Evolutionary conservation across 2,888 invertebrate species (phyloP).

Genomic region (Pycnomerus fuliginosus): DNA sequence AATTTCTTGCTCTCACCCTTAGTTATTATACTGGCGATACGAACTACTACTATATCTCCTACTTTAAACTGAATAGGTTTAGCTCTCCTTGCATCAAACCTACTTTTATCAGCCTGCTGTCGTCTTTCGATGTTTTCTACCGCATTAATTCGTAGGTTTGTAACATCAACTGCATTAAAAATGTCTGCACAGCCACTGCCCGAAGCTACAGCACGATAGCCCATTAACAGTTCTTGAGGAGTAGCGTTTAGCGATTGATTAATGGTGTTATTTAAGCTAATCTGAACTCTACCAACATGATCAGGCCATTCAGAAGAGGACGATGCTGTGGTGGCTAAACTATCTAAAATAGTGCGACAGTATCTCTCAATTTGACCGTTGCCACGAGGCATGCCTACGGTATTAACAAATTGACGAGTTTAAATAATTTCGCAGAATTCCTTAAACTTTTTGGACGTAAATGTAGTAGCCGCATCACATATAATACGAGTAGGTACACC

Average conservation of each 20-base stretch:
- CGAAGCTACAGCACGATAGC: conserved; percentile 3
- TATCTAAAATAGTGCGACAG: conserved; percentile 8
- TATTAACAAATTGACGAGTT: conserved; percentile 15
- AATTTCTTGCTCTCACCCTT: conserved; percentile 18
- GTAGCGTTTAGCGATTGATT: conserved; percentile 10
- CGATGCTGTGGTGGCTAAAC: conserved; percentile 8
- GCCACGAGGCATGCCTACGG: conserved; percentile 13
- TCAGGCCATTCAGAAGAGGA: conserved; percentile 6
- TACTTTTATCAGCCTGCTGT: conserved; percentile 12
- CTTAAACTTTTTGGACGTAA: conserved; percentile 8
- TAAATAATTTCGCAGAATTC: conserved; percentile 18
- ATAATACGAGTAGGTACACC: conserved; percentile 28
- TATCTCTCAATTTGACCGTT: too few species aligned
- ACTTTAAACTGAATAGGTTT: conserved; percentile 2
- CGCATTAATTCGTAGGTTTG: background rate
- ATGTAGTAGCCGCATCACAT: conserved; percentile 25
- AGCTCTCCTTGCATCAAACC: conserved; percentile 12
- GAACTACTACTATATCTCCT: conserved; percentile 17
- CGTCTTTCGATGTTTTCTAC: conserved; percentile 1
- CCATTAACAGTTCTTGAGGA: conserved; percentile 17
- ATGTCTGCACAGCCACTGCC: conserved; percentile 10
- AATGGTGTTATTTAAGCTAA: conserved; percentile 13
- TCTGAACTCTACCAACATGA: conserved; percentile 7
- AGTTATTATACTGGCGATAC: conserved; percentile 8
- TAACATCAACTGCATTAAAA: background rate